Evolutionary conservation across 2,888 invertebrate species (phyloP), one percentile per base, ranked within the genome.

Genomic region (Nasonia oneida): DNA sequence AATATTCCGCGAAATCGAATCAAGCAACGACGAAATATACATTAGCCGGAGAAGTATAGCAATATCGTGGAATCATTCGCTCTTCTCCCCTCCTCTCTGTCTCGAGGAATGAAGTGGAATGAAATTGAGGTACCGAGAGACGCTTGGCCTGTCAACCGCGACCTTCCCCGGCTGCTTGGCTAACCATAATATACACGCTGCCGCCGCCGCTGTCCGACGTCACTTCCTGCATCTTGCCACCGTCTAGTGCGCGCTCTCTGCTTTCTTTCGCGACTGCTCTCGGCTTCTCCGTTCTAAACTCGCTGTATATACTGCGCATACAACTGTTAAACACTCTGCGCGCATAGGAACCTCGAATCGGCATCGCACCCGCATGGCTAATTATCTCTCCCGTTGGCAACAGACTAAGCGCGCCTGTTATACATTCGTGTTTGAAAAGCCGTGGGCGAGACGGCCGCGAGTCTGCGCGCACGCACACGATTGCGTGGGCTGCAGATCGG

Each of bases 101-200:
- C 37, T n/a, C n/a, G 61, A 78, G 77, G 39, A 78, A 78, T 37
- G 37, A 37, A 70, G 79, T 61, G n/a, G 76, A 61, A 77, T 18
- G 57, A 76, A 76, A 76, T 78, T n/a, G 77, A 53, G 83, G 77
- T n/a, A 50, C 78, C 82, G 83, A 87, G 90, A 87, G 90, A 91
- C 92, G 92, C 92, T 90, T 92, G 92, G 91, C 89, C 90, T 92
- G 90, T 90, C 92, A 92, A 92, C 91, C 92, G 91, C 90, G 90
- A 91, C 91, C 89, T 90, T 89, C 89, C 89, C 87, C 57, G n/a
- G n/a, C 89, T 88, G 89, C 89, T 90, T 89, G 89, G 88, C 90
- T 89, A 89, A 90, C 90, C 90, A 90, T 91, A 91, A 90, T 90
- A 47, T 47, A 47, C 10, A 89, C 88, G 88, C 57, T 61, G n/a